Evolutionary conservation across 2,888 invertebrate species (phyloP), one percentile per base, ranked within the genome.

Genomic region (Mythimna pallens): DNA sequence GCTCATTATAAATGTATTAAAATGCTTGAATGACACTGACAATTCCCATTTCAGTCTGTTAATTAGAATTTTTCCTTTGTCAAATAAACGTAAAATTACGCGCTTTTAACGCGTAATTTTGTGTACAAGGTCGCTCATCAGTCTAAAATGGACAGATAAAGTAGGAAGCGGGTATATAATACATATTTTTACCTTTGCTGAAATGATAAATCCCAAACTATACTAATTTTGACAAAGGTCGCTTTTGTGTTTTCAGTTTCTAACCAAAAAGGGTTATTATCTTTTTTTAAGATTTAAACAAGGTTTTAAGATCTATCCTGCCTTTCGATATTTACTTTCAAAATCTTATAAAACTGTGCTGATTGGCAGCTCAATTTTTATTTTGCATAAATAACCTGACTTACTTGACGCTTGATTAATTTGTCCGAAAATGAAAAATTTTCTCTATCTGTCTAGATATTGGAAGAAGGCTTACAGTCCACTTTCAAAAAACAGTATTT

Each of bases 1-100:
- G n/a, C 50, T 77, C 67, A 81, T 84, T 72, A 84, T 10, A 62
- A 73, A 81, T 71, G 40, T 84, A 59, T 64, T 69, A 69, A 58
- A 82, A 55, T 65, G n/a, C 67, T 78, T 61, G 40, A 25, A 61
- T 69, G 12, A 67, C 25, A 72, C 59, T 67, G 70, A 59, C 50
- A 67, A 57, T 58, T 65, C 34, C 36, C 25, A 20, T 58, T 80
- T 67, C 55, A 47, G 7, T 61, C 57, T 57, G 36, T 62, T 54
- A 61, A 78, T 78, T 54, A 20, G 12, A 71, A 22, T 40, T 47
- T 58, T 47, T 54, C 47, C 17, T 71, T 47, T 61, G 47, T 55
- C 20, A 59, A 43, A 43, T 58, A 34, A 59, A 59, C 34, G 14
- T n/a, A 70, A 47, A 59, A 47, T 78, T 52, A 25, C 43, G 52